Base-by-base conservation (phyloP, 2,797 vertebrate species). In the Notolabrus celidotus region DNA sequence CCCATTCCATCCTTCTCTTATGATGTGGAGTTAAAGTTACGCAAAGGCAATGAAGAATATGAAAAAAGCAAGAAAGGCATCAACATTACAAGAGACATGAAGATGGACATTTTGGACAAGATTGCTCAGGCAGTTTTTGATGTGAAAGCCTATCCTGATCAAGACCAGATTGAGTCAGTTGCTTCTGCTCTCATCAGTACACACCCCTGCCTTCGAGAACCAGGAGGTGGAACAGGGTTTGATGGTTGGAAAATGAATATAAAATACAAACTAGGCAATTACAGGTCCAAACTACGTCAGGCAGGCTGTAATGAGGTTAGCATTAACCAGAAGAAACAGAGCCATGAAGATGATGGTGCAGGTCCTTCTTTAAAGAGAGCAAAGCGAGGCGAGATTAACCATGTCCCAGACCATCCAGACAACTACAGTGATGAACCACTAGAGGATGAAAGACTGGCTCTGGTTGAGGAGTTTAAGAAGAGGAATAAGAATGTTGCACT, bases 141-240 rank as follows among this genome's bases (percentile, higher is more conserved):
- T 10, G 25, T 74, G 5, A 49, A 61, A 50, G 56, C 20, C 25
- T 66, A 60, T n/a, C 56, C 7, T 39, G 49, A 60, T 39, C 22
- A 36, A 38, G 55, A 76, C 8, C 39, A 60, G 23, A 54, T 67
- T 39, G 49, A 33, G 10, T 47, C 33, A 4, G 55, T 63, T 56
- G 68, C 52, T 17, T 63, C 17, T 19, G 51, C 45, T 34, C 27
- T 71, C 8, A 1, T 65, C 54, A 33, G 5, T 10, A 41, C 2
- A 11, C 41, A 54, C 20, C 54, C 52, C 17, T 53, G 70, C 11
- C 61, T 65, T 65, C 9, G 9, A 15, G 54, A 73, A 39, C 55
- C 25, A 8, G 2, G 57, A n/a, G 46, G 56, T 51, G 49, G 16
- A 51, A 51, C 49, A 10, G 25, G 17, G 1, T 45, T 31, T 58